Percentiles rank a stretch among this genome's conserved stretches.
Evolutionary conservation across 2,113 vertebrate species (phyloP).

Genomic region (Piprites chloris): DNA sequence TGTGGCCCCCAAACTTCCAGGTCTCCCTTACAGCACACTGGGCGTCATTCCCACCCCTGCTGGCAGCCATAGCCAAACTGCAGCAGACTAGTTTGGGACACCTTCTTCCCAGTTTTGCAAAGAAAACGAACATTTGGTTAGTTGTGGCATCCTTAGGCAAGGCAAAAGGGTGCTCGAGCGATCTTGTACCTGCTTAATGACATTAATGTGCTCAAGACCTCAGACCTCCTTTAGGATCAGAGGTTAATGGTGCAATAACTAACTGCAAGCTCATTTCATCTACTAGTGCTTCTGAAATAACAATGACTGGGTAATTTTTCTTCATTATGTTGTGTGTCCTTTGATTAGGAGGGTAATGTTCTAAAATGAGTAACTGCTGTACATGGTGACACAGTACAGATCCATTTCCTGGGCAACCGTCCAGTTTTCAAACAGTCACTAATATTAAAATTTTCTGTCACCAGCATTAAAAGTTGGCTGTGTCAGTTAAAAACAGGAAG

Average conservation of each 20-base stretch:
- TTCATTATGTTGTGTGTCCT: neutral
- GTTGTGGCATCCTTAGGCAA: neutral
- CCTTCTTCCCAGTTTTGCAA: neutral
- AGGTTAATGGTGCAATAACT: neutral
- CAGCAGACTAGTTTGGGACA: neutral
- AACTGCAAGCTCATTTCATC: neutral
- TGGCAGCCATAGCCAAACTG: neutral
- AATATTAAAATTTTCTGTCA: neutral
- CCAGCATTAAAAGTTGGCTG: neutral
- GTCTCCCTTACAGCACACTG: neutral
- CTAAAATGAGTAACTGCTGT: neutral
- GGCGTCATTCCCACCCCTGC: neutral
- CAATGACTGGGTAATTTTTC: conserved; percentile 6
- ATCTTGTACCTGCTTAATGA: neutral
- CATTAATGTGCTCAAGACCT: neutral
- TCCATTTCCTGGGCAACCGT: neutral
- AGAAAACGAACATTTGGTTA: fast-evolving
- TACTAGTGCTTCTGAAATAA: neutral
- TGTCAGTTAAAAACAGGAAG: neutral
- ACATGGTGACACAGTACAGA: neutral
- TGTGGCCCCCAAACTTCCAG: neutral
- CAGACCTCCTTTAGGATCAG: neutral
- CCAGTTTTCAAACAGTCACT: conserved; percentile 7
- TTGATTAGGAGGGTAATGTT: neutral
- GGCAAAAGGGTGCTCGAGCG: neutral